Evolutionary conservation across 2,888 invertebrate species (phyloP), one percentile per base, ranked within the genome.

Genomic region (Deilephila elpenor): DNA sequence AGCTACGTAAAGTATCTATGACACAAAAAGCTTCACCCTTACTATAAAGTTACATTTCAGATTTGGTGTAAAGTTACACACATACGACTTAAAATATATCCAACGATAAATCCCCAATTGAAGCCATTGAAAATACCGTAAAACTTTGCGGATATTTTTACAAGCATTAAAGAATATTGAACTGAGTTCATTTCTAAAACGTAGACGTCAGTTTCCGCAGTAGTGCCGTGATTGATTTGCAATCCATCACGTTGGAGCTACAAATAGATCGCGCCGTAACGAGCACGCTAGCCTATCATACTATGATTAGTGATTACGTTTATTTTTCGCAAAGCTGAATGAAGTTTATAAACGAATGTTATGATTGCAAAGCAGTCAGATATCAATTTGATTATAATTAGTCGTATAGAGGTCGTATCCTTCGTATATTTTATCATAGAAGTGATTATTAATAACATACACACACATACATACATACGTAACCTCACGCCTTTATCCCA

Each of bases 201-300:
- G 51, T 51, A 64, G 44, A 44, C 17, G 25, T 67, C 71, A 71
- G 62, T 70, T 73, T 51, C 44, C 67, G 51, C 17, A 51, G 37
- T 32, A n/a, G 67, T 44, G 25, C 17, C 25, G 44, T 64, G 67
- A 67, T 67, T 67, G 51, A 67, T 67, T 67, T 67, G 51, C 67
- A 67, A 67, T 67, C 67, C 51, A 67, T 67, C 67, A 67, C 67
- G 67, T 51, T 17, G 44, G 56, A 56, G 44, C 51, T 67, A 25
- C 17, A 20, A 67, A 67, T 67, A 51, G 67, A 51, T 51, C 67
- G 44, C 25, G 67, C 25, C 67, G 67, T 67, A 62, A 72, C 72
- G 56, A 34, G 32, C 62, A 59, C 60, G 56, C 56, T 17, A 71
- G 32, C 34, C 34, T 17, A 56, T 56, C 56, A 5, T 62, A 34